Conservation (phyloP, 2,797 vertebrate species). For the Sitta carolinensis region DNA sequence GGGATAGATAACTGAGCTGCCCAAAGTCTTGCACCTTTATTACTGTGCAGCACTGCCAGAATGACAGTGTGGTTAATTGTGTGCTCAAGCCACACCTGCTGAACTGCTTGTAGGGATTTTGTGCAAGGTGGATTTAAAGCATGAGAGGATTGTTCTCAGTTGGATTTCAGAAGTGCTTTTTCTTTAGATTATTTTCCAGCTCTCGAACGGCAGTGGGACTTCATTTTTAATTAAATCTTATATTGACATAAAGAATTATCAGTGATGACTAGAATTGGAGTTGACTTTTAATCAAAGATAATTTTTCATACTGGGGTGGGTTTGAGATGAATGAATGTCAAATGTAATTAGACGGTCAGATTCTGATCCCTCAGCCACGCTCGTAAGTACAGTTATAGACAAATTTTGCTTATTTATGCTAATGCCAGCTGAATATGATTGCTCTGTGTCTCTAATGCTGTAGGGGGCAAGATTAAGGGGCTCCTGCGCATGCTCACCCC, state of each 20-base stretch:
- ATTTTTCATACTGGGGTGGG: not conserved
- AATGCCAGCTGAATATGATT: not conserved
- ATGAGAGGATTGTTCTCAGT: not conserved
- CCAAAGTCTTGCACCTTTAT: not conserved
- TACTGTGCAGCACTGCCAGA: fast-evolving
- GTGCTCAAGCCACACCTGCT: fast-evolving
- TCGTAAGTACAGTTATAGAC: not conserved
- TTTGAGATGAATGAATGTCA: conserved; percentile 27
- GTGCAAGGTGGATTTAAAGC: not conserved
- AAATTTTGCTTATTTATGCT: not conserved
- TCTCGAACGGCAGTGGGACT: not conserved
- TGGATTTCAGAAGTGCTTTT: not conserved
- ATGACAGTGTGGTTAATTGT: fast-evolving
- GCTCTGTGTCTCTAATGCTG: not conserved
- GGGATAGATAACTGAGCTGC: not conserved
- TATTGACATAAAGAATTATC: conserved; percentile 8
- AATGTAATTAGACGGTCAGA: not conserved
- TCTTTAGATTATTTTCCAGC: not conserved
- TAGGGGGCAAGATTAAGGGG: not conserved
- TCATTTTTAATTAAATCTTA: conserved; percentile 30
- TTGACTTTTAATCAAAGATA: conserved; percentile 47
- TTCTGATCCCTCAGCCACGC: not conserved
- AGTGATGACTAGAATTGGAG: conserved; percentile 15
- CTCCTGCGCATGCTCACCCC: not conserved
- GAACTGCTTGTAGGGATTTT: not conserved